phyloP scores from a whole-genome alignment of 2,888 invertebrate species.

The Eubasilissa splendida region DNA sequence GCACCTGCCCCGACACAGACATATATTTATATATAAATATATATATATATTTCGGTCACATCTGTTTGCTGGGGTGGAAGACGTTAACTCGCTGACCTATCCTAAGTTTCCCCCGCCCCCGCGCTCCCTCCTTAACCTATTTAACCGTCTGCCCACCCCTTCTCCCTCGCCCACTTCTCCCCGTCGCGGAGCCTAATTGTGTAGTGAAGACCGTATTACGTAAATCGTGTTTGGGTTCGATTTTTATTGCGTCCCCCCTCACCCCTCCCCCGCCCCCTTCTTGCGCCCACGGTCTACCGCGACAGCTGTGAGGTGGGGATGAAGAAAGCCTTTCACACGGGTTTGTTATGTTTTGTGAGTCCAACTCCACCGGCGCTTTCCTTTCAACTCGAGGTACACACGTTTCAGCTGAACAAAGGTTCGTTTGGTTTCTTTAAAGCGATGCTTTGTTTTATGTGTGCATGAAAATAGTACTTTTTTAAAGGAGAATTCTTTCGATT shows the following conservation, averaged over 20 bases:
- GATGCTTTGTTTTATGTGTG: no score
- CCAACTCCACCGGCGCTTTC: neutral
- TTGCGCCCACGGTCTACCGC: neutral
- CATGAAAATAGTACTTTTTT: no score
- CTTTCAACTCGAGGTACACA: no score
- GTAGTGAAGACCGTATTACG: conserved; percentile 57
- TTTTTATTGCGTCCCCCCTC: conserved; percentile 50
- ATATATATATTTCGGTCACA: conserved; percentile 66
- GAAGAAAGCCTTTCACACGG: conserved; percentile 35
- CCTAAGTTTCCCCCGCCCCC: conserved; percentile 58
- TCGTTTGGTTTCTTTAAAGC: no score
- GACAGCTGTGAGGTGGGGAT: conserved; percentile 17
- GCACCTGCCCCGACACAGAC: conserved; percentile 25
- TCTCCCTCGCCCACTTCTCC: conserved; percentile 21
- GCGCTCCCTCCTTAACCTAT: conserved; percentile 57
- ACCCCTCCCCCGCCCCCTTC: neutral
- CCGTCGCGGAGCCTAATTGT: conserved; percentile 54
- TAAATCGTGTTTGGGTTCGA: conserved; percentile 57
- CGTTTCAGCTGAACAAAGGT: no score
- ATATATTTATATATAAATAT: neutral
- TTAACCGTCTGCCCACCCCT: conserved; percentile 56
- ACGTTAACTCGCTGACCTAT: conserved; percentile 62
- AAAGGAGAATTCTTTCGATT: no score
- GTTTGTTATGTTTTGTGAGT: conserved; percentile 24
- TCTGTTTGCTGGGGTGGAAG: conserved; percentile 63